Evolutionary conservation across 2,113 vertebrate species (phyloP).

Genomic region (Psilopogon haemacephalus): DNA sequence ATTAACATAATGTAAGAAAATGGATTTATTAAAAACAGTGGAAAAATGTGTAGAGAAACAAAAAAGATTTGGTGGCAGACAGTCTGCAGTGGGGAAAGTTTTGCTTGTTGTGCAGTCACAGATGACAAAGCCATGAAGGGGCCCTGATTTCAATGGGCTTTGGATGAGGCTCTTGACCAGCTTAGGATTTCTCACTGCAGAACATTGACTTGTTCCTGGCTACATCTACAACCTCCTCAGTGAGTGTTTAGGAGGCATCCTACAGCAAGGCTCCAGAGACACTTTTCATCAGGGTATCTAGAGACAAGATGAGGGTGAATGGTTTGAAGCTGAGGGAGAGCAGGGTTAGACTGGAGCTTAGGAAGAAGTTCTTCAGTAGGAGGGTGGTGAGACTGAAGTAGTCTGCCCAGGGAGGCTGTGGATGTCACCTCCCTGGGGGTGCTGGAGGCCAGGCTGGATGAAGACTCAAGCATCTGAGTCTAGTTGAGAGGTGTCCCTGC

Average conservation of each 20-base stretch:
- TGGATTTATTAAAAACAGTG: slow-evolving; percentile 64
- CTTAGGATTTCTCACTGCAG: background rate
- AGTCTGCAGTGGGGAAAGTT: slow-evolving; percentile 26
- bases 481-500: no score
- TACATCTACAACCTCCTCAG: background rate
- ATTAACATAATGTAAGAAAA: slow-evolving; percentile 69
- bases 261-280: no score
- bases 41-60: slow-evolving; percentile 50
- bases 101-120: slow-evolving; percentile 26
- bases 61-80: slow-evolving; percentile 43
- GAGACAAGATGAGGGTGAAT: no score
- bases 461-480: no score
- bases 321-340: no score
- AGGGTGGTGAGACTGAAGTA: no score
- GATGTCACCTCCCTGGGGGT: no score
- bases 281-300: no score
- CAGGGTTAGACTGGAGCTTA: no score
- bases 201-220: background rate
- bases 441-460: no score
- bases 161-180: background rate
- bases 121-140: background rate
- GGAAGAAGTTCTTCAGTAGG: no score
- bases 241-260: background rate
- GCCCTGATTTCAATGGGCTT: background rate
- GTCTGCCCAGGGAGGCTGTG: no score